A percentile compares a stretch with the other conserved stretches of the same genome.
These are phyloP conservation scores for Caerostris darwini DNA, from an alignment of 1,140 invertebrate species.

Conservation along the genomic window DNA sequence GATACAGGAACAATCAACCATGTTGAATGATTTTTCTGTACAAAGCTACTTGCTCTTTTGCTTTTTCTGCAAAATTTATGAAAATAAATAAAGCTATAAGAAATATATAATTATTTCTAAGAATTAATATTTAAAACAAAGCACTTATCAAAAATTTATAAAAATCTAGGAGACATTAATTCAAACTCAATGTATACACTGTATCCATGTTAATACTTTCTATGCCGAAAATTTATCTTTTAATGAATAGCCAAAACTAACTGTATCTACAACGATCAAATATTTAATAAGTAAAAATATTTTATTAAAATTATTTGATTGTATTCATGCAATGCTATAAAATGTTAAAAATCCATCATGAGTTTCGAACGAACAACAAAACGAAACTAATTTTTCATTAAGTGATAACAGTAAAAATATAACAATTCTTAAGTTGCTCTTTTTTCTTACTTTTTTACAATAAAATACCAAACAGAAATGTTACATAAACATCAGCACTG, in stretches of 20 bases:
- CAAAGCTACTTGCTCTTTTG: not conserved
- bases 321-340: not conserved
- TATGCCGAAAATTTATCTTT: not conserved
- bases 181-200: not conserved
- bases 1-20: constrained; percentile 71
- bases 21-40: not conserved
- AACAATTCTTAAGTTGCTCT: not conserved
- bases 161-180: not conserved
- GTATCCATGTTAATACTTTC: not conserved
- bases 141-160: not conserved
- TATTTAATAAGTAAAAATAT: too few species aligned
- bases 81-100: not conserved
- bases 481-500: not conserved
- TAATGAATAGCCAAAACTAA: too few species aligned
- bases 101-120: not conserved
- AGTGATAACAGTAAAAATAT: not conserved
- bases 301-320: too few species aligned
- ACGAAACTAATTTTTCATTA: not conserved
- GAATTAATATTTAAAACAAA: not conserved
- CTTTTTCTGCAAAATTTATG: not conserved
- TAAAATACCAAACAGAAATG: not conserved
- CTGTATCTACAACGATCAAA: too few species aligned
- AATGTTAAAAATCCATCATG: not conserved
- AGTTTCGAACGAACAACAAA: not conserved
- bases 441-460: not conserved